Conservation (phyloP, 1,140 invertebrate species). For the Varroa destructor region DNA sequence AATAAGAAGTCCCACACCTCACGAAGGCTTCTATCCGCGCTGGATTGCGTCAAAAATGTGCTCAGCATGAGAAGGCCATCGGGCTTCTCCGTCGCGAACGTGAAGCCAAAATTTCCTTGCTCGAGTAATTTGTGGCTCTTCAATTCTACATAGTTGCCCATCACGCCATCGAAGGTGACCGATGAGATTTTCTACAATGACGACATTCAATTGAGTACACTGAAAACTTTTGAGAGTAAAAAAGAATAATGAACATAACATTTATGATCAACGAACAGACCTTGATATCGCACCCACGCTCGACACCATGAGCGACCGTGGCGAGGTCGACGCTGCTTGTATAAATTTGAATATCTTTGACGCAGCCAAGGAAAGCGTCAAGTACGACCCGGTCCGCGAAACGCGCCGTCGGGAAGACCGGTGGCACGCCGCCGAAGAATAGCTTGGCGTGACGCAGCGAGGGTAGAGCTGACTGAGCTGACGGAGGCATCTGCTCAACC, state of each 20-base stretch:
- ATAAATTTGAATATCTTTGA: conserved; percentile 61
- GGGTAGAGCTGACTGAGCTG: conserved; percentile 50
- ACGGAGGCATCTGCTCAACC: conserved; percentile 47
- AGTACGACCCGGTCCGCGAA: conserved; percentile 39
- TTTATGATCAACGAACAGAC: conserved; percentile 42
- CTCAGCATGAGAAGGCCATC: conserved; percentile 60
- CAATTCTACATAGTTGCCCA: conserved; percentile 59
- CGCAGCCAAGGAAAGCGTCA: conserved; percentile 61
- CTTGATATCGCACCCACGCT: conserved; percentile 56
- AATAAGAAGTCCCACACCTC: conserved; percentile 29
- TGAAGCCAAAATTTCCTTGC: conserved; percentile 53
- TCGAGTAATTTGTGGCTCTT: conserved; percentile 50
- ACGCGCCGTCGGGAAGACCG: conserved; percentile 45
- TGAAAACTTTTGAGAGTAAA: neutral
- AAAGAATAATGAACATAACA: neutral
- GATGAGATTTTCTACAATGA: conserved; percentile 46
- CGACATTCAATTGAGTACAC: neutral
- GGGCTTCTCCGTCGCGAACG: conserved; percentile 57
- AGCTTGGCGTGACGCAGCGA: conserved; percentile 39
- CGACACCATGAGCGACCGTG: conserved; percentile 57
- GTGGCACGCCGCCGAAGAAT: conserved; percentile 66
- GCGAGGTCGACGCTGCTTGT: conserved; percentile 53
- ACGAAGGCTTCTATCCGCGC: conserved; percentile 25
- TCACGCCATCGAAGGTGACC: conserved; percentile 55
- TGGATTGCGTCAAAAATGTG: conserved; percentile 40